Base-by-base conservation (phyloP, 1,140 invertebrate species). In the Glomeris maerens region DNA sequence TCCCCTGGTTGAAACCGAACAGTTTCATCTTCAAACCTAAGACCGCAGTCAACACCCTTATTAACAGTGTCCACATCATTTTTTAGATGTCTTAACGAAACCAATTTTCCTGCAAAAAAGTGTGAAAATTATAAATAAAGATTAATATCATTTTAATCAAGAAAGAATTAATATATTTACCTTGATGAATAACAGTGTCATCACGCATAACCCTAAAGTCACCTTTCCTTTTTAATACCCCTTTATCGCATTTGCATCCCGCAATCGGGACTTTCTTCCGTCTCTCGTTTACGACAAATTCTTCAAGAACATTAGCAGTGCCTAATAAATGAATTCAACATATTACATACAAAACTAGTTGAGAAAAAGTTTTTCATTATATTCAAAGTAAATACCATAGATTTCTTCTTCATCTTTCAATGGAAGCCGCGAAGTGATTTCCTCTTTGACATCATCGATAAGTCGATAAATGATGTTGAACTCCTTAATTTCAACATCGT, bases 391-490 rank as follows among this genome's bases (percentile, higher is more conserved):
- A 50, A 47, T 64, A 84, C 83, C 86, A 52, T 86, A 53, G 36
- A 80, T 51, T 62, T 91, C 80, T 67, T 95, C 88, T 20, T 77
- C 72, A 51, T 81, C 73, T 40, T 76, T 60, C 20, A 66, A 54
- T 1, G 89, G 89, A 57, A 96, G 68, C 59, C 74, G 70, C n/a
- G 64, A 68, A 57, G 73, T 81, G 20, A 96, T 76, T 66, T 89
- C 79, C 45, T 76, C 69, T 62, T 87, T 88, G 0, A 97, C 60
- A 67, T 91, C 81, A 62, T 95, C 89, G 7, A 96, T 76, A 36
- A 96, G 67, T 58, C 83, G 81, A 66, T 96, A 96, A 55, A 97
- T 95, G 7, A 97, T 76, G 66, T 92, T 93, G 64, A 79, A 77
- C 29, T 71, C 56, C 58, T 76, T 78, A 40, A 95, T 69, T 1